Evolutionary conservation across 2,113 vertebrate species (phyloP).

Genomic region (Okapia johnstoni): DNA sequence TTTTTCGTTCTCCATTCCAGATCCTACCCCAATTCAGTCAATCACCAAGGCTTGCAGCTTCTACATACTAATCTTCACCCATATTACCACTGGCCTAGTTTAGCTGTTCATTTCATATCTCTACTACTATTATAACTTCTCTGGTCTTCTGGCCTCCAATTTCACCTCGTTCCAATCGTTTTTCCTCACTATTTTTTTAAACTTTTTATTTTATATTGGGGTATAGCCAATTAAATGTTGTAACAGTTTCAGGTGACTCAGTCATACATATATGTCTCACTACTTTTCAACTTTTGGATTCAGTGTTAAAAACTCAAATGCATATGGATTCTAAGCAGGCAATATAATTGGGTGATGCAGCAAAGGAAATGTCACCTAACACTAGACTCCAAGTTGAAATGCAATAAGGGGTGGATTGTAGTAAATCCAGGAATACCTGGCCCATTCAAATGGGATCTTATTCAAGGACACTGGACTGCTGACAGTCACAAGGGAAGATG

Average conservation of each 20-base stretch:
- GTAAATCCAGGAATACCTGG: not conserved
- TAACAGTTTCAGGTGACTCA: not conserved
- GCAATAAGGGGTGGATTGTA: not conserved
- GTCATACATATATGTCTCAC: not conserved
- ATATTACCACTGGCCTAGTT: not conserved
- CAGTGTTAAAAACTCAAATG: not conserved
- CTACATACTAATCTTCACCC: not conserved
- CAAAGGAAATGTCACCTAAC: conserved; percentile 19
- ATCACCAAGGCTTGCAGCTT: not conserved
- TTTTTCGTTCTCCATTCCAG: not conserved
- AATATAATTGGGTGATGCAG: not conserved
- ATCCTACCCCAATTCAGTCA: not conserved
- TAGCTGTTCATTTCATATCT: not conserved
- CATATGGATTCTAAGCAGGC: not conserved
- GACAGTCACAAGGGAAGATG: not conserved
- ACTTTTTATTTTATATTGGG: not conserved
- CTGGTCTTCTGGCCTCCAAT: not conserved
- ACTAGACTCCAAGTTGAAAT: not conserved
- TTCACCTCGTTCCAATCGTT: not conserved
- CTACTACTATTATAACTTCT: not conserved
- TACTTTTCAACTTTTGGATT: not conserved
- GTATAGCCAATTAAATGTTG: not conserved
- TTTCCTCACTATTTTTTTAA: not conserved
- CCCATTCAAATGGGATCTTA: not conserved
- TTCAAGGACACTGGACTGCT: not conserved